Evolutionary conservation across 1,140 invertebrate species (phyloP), one percentile per base, ranked within the genome.

Genomic region (Diprion similis): DNA sequence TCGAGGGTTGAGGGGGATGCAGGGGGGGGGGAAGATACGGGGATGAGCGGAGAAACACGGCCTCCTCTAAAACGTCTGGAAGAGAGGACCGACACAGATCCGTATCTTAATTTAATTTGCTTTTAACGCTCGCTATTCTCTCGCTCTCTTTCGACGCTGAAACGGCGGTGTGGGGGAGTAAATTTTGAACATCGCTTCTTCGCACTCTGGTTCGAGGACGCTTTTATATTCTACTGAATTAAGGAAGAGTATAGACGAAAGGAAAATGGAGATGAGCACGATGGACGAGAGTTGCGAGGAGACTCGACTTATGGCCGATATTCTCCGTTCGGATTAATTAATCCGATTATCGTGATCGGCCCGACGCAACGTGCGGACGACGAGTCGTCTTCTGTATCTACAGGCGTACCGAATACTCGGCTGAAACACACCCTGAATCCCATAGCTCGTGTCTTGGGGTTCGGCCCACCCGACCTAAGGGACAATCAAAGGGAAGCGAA

Each of bases 41-140:
- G 18, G 15, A 68, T 19, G 13, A 45, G 37, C 10, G 66, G 11
- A 19, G 15, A 18, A 45, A 19, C 18, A 45, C 17, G 4, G 66
- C 6, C 18, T 15, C 59, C 11, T 45, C 37, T 15, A 68, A 68
- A 68, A 15, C 66, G 66, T 68, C 66, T 68, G 15, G 18, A 68
- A 68, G 51, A 64, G 59, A 64, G 1, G 59, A 17, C 59, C 59
- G 59, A 64, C 59, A 64, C 17, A 64, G 59, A 68, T 68, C 66
- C 66, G 15, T 68, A 18, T 68, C 66, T 68, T 68, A 68, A 68
- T 68, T 68, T 68, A 68, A 68, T 68, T 68, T 45, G 18, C 66
- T 45, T 45, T 68, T 68, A 68, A 68, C 37, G 66, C 13, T 45
- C 37, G 4, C 11, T 13, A 13, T 68, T 45, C 24, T 37, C 24